Conservation (phyloP, 2,113 vertebrate species). For the Sapayoa aenigma region DNA sequence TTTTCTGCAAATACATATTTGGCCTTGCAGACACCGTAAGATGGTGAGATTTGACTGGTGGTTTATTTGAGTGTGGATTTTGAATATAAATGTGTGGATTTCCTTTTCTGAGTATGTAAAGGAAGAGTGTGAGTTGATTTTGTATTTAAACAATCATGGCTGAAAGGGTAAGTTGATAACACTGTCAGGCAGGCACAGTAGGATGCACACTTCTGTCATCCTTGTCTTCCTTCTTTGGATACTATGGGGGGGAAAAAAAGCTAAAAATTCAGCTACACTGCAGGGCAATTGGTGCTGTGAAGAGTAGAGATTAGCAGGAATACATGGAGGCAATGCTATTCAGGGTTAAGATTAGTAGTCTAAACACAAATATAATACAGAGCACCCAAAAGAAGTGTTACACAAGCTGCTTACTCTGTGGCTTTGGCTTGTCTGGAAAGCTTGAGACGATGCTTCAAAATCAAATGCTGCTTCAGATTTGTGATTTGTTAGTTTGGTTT, state of each 20-base stretch:
- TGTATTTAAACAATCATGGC: slow-evolving; percentile 38
- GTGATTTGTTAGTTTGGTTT: neutral
- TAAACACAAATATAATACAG: neutral
- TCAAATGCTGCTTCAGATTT: neutral
- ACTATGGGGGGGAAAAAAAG: neutral
- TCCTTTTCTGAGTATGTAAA: slow-evolving; percentile 34
- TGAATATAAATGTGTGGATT: slow-evolving; percentile 54
- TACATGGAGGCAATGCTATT: neutral
- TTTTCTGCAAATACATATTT: neutral
- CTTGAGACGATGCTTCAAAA: neutral
- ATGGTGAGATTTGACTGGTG: slow-evolving; percentile 12
- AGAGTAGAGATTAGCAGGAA: neutral
- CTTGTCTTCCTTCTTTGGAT: neutral
- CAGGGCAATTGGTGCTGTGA: neutral
- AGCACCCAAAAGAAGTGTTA: neutral
- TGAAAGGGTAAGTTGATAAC: slow-evolving; percentile 4
- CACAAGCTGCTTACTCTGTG: neutral
- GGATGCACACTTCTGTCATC: neutral
- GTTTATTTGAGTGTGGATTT: slow-evolving; percentile 39
- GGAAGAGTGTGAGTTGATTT: slow-evolving; percentile 55
- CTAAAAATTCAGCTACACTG: neutral
- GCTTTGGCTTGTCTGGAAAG: neutral
- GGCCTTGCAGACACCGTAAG: neutral
- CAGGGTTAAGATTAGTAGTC: neutral
- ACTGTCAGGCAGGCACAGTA: neutral